Base-by-base conservation (phyloP, 2,113 vertebrate species). In the Castor canadensis region DNA sequence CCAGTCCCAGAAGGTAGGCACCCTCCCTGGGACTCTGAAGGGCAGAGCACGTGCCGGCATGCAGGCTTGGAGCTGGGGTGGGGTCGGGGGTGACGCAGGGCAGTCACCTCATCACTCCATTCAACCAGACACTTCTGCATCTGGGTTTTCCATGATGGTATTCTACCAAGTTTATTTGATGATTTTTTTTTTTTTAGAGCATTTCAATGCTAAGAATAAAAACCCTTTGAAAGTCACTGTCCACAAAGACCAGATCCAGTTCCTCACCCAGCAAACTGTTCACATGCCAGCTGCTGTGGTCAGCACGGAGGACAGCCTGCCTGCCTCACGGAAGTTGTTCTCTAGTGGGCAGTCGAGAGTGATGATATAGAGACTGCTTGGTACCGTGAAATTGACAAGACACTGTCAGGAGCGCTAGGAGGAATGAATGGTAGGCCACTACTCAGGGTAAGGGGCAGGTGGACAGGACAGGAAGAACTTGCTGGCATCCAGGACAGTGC, bases 351-450 rank as follows among this genome's bases (percentile, higher is more conserved):
- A 2, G 11, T 40, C 56, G 26, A 24, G 9, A 15, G 26, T 40
- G 52, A 17, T 0, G 49, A 26, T 20, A 52, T 15, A 15, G 52
- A 10, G 12, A 13, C n/a, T 9, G 9, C n/a, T n/a, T n/a, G n/a
- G n/a, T n/a, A n/a, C n/a, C n/a, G 6, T 5, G 1, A 1, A 26
- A 30, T 47, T 0, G 6, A 2, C 3, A 1, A 28, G 69, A 12
- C 3, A 4, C 4, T 10, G 52, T 22, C 5, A 0, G 5, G 3
- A 12, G 5, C 0, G 35, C 1, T 17, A n/a, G 19, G 2, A 60
- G 40, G 54, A 82, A 22, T 0, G 52, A 15, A 43, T 17, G 1
- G 13, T 0, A 1, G 69, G 77, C 16, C 5, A 12, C 30, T 0
- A 1, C 62, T 40, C 88, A 47, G 72, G 10, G 60, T 1, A 19